A percentile compares a stretch with the other conserved stretches of the same genome.
Evolutionary conservation across 2,888 invertebrate genomes (phyloP).

Genomic region (Lasioglossum calceatum): DNA sequence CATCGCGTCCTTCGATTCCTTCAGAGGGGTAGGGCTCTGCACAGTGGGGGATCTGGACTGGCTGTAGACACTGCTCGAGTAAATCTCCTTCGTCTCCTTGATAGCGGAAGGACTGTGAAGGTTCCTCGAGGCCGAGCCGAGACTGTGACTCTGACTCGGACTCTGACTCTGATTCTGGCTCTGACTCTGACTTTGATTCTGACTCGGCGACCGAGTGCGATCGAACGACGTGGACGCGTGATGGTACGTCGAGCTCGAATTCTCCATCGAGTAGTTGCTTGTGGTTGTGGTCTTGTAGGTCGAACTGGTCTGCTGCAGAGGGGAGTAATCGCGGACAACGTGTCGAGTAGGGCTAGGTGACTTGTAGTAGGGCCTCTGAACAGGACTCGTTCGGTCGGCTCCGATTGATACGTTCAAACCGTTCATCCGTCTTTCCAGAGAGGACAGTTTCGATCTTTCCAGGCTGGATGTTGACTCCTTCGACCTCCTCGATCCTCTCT

Average conservation of each 20-base stretch:
- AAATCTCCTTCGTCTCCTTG: constrained; percentile 79
- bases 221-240: constrained; percentile 72
- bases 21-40: constrained; percentile 76
- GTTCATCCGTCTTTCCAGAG: constrained; percentile 80
- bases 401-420: constrained; percentile 72
- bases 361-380: constrained; percentile 76
- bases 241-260: constrained; percentile 69
- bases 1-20: constrained; percentile 78
- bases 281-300: constrained; percentile 74
- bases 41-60: constrained; percentile 72
- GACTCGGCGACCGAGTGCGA: constrained; percentile 75
- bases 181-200: constrained; percentile 56
- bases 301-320: constrained; percentile 59
- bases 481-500: constrained; percentile 85
- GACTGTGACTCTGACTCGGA: constrained; percentile 54
- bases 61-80: constrained; percentile 73
- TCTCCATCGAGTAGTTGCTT: constrained; percentile 69
- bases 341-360: constrained; percentile 75
- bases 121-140: constrained; percentile 65
- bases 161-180: constrained; percentile 60
- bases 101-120: constrained; percentile 77
- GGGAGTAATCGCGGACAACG: constrained; percentile 71
- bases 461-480: constrained; percentile 74
- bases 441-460: constrained; percentile 76
- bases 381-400: constrained; percentile 69